Base-by-base conservation (phyloP, 2,113 vertebrate genomes). In the Protobothrops mucrosquamatus region DNA sequence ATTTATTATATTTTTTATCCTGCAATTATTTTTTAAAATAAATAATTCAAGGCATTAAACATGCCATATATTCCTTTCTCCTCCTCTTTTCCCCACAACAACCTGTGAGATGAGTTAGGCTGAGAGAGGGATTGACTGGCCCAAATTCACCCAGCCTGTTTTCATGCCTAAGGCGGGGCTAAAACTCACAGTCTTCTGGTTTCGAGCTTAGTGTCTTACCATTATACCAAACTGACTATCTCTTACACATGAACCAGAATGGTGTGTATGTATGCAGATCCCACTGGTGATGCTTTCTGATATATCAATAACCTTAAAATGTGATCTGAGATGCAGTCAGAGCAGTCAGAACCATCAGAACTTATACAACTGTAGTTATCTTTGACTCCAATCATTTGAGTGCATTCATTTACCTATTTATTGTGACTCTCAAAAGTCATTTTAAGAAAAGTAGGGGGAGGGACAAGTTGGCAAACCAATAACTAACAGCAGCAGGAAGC, bases 401-500 rank as follows among this genome's bases (percentile, higher is more conserved):
- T 52, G 26, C 85, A 24, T 92, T 46, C 43, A 20, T 91, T 43
- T 10, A n/a, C 24, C 14, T 20, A 20, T 51, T 61, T 61, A 29
- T 24, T 24, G 4, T 39, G 18, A 56, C 46, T 61, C 29, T 59
- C 59, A 29, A 87, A 61, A 92, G 56, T 51, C 43, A 51, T 92
- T 92, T 56, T 46, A 14, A 59, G 43, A 34, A n/a, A 26, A 61
- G 39, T 23, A 6, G 3, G 6, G 39, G 22, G 74, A 29, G 11
- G 4, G 9, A 34, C 24, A 87, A 34, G 20, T 34, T 61, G 56
- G 88, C 34, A 95, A 52, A 43, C 92, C 95, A 81, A 95, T 92
- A 94, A 7, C 89, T 48, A 94, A 93, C 34, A 93, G 74, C 92
- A 95, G 91, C 54, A 95, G 64, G 92, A 61, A 91, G 56, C 14